Evolutionary conservation across 1,140 invertebrate species (phyloP), one percentile per base, ranked within the genome.

Genomic region (Centruroides vittatus): DNA sequence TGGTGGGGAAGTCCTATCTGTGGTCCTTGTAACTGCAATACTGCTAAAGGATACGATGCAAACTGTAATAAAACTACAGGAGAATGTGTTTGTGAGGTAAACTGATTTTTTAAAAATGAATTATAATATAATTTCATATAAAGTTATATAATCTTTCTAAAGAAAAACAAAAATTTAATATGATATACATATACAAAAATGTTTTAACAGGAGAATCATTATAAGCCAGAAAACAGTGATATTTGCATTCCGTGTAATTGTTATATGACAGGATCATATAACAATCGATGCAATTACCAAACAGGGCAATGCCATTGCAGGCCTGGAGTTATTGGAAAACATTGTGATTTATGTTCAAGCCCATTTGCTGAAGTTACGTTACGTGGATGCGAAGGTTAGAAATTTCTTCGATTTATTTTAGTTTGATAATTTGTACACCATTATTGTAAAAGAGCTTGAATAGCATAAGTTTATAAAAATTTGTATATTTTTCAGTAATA

Each of bases 1-100:
- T 98, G 93, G 91, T 98, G 93, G 91, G 94, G 90, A 86, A 84
- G 85, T 60, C 88, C 87, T 0, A 84, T 92, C 1, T 98, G 94
- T 76, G 93, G 93, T 0, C 92, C 93, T 0, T 99, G 95, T 71
- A 80, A 85, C 59, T 98, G 95, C 72, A 83, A 87, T 64, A 78
- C 82, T 2, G 77, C 83, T 4, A 82, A 83, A 63, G 94, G 93
- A 5, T 95, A 93, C 70, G 86, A 91, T 72, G 84, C 88, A 0
- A 84, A 90, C 67, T 98, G 95, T 73, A 85, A 97, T 71, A 88
- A 91, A 68, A 83, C 80, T 0, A 95, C 84, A n/a, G 94, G 95
- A 0, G 81, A 87, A 65, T 98, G 94, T 71, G 82, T 82, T 66
- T 98, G 93, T 75, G 89, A 86, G 74, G 80, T 63, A 89, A 41